A percentile compares a stretch with the other conserved stretches of the same genome.
Conservation (phyloP, 2,888 invertebrate species). For the Lasioglossum villosulum region DNA sequence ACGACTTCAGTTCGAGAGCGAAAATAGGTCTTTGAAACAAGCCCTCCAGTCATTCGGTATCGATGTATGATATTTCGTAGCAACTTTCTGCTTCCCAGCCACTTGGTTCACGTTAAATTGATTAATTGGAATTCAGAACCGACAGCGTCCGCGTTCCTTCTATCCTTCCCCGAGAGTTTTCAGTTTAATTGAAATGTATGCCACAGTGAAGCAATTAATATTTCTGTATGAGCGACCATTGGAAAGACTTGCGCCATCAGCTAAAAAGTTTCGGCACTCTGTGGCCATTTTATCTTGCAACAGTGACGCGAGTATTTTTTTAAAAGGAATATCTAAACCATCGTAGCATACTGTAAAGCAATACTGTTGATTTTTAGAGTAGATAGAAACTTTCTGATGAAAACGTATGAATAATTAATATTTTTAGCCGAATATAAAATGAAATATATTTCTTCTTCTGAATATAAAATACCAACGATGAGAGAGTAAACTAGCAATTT, state of each 20-base stretch:
- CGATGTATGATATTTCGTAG: conserved; percentile 60
- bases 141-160: conserved; percentile 5
- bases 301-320: neutral
- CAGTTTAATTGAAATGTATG: neutral
- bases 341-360: neutral
- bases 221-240: neutral
- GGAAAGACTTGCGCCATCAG: neutral
- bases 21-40: conserved; percentile 77
- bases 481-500: neutral
- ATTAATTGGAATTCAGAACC: conserved; percentile 49
- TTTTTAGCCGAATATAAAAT: neutral
- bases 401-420: neutral
- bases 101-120: conserved; percentile 29
- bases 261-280: neutral
- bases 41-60: conserved; percentile 76
- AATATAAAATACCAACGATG: neutral
- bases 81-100: neutral
- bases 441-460: neutral
- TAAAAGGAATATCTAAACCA: neutral
- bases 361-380: neutral
- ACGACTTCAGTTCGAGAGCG: conserved; percentile 78
- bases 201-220: neutral
- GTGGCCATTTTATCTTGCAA: neutral
- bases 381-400: neutral
- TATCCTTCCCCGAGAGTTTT: neutral